Evolutionary conservation across 2,888 invertebrate genomes (phyloP), one percentile per base, ranked within the genome.

Genomic region (Lysandra bellargus): DNA sequence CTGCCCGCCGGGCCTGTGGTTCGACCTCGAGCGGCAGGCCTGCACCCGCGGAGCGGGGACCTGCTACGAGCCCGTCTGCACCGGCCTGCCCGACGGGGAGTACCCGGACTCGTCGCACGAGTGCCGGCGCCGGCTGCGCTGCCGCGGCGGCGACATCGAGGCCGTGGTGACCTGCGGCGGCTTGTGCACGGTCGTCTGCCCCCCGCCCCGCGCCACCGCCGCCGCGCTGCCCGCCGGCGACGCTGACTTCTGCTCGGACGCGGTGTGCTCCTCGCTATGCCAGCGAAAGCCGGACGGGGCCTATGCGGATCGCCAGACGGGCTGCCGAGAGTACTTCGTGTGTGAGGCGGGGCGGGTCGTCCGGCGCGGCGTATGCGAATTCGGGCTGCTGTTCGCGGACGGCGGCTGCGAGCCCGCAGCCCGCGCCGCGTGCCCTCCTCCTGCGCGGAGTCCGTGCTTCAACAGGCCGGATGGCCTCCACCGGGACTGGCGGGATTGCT

Each of bases 1-100:
- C 69, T 96, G 96, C 85, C 94, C 95, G 1, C 87, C 92, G 60
- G 95, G 95, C 33, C 92, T 95, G 7, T 95, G 95, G 91, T 96
- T 96, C 87, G 95, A 95, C 85, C 91, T 93, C 78, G 93, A 92
- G 81, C 90, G 91, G 12, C 95, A 95, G 85, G 94, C 93, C 40
- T 95, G 95, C 85, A 92, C 92, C 33, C 91, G 94, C 81, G 93
- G 94, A 74, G 93, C 95, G 84, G 95, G 95, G 78, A 92, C 94
- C 40, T 96, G 96, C 88, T 95, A 95, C 87, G 96, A 96, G 83
- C 95, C 95, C 17, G 90, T 95, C 69, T 96, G 96, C 85, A 92
- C 95, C 7, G 95, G 95, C 1, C 89, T 95, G 69, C 91, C 94
- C 1, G 95, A 96, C 86, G 96, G 96, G 0, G 87, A 91, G 72